These are phyloP conservation scores for Myanophis thanlyinensis DNA, from an alignment of 2,113 vertebrate genomes.

Conservation along the genomic window DNA sequence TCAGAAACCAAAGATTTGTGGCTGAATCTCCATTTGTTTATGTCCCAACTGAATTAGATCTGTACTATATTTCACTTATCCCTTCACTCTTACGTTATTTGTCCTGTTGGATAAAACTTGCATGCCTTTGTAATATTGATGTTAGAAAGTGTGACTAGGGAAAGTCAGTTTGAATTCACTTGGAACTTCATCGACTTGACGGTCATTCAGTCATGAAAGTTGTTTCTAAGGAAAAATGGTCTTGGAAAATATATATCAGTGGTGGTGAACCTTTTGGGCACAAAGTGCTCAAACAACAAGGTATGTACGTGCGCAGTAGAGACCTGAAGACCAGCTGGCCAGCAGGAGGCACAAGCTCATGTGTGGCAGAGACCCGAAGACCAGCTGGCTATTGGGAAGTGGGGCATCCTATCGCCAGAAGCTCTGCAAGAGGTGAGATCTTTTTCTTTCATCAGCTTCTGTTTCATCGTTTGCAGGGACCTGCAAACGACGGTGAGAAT, in stretches of 20 bases:
- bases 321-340: no score
- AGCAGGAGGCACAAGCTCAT: no score
- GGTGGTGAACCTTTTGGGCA: no score
- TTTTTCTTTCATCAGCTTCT: no score
- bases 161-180: neutral
- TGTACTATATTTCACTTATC: neutral
- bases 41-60: neutral
- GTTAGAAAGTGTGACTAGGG: neutral
- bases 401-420: no score
- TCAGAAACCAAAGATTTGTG: neutral
- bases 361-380: no score
- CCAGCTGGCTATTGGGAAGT: no score
- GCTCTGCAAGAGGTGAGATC: no score
- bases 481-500: no score
- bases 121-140: neutral
- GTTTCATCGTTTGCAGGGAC: no score
- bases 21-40: neutral
- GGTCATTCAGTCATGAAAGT: neutral
- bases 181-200: neutral
- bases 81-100: neutral
- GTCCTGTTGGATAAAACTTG: neutral
- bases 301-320: no score
- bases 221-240: neutral
- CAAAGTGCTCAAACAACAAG: no score
- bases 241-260: neutral